phyloP scores from a whole-genome alignment of 2,113 vertebrate genomes.

The Ictalurus punctatus region DNA sequence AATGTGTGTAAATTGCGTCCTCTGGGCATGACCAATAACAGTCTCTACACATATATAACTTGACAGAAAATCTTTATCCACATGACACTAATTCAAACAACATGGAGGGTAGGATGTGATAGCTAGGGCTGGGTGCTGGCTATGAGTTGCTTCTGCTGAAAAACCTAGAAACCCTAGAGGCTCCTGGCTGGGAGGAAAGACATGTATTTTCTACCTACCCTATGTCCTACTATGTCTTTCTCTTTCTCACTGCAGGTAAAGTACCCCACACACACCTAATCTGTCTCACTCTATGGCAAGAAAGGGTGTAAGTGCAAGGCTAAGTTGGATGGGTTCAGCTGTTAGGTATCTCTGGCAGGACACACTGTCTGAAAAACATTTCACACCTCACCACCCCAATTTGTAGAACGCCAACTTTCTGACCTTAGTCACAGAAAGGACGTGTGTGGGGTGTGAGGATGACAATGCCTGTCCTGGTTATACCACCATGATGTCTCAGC shows the following conservation, averaged over 20 bases:
- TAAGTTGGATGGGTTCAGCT: conserved; percentile 40
- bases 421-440: conserved; percentile 61
- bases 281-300: neutral
- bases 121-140: conserved; percentile 49
- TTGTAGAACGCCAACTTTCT: conserved; percentile 62
- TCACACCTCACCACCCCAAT: conserved; percentile 63
- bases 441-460: conserved; percentile 30
- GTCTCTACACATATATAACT: conserved; percentile 56
- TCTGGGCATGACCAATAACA: conserved; percentile 53
- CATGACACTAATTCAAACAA: conserved; percentile 55
- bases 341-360: conserved; percentile 44
- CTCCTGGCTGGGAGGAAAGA: conserved; percentile 9
- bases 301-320: neutral
- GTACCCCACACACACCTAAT: neutral
- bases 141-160: conserved; percentile 18
- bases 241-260: neutral
- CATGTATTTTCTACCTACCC: neutral
- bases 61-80: conserved; percentile 58
- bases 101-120: conserved; percentile 51
- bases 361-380: conserved; percentile 53
- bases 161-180: neutral
- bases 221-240: neutral
- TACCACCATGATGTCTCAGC: conserved; percentile 49
- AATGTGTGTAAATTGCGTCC: conserved; percentile 50
- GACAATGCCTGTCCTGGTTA: conserved; percentile 50